These are phyloP conservation scores for Iguana delicatissima DNA, from an alignment of 2,797 vertebrate species.

Conservation along the genomic window DNA sequence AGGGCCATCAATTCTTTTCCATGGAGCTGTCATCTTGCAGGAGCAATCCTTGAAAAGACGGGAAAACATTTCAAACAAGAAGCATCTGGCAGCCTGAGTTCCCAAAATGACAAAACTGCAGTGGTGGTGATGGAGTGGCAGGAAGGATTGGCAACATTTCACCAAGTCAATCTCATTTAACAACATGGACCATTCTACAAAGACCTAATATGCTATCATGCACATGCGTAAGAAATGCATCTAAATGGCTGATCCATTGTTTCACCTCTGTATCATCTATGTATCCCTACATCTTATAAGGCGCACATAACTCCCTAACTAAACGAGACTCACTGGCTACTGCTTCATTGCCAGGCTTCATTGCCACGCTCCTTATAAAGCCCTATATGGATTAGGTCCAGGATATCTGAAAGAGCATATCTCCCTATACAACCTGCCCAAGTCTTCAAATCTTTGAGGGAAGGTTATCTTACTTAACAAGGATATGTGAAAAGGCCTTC, in stretches of 20 bases:
- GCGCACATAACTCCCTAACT: too few species aligned
- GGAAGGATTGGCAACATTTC: not conserved
- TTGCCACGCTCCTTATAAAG: too few species aligned
- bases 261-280: not conserved
- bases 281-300: too few species aligned
- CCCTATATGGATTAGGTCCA: too few species aligned
- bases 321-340: too few species aligned
- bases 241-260: not conserved
- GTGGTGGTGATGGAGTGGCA: not conserved
- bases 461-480: too few species aligned
- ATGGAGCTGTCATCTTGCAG: not conserved
- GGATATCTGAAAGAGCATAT: too few species aligned
- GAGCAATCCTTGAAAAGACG: constrained; percentile 5
- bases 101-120: not conserved
- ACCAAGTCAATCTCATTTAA: not conserved
- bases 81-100: constrained; percentile 15
- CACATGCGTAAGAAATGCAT: too few species aligned
- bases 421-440: too few species aligned
- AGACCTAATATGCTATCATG: not conserved
- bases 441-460: too few species aligned
- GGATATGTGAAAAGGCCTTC: too few species aligned
- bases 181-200: not conserved
- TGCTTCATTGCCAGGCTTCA: too few species aligned
- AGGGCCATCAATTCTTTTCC: constrained; percentile 18
- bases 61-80: not conserved